A percentile compares a stretch with the other conserved stretches of the same genome.
Conservation (phyloP, 2,113 vertebrate genomes). For the Dipodomys ordii region DNA sequence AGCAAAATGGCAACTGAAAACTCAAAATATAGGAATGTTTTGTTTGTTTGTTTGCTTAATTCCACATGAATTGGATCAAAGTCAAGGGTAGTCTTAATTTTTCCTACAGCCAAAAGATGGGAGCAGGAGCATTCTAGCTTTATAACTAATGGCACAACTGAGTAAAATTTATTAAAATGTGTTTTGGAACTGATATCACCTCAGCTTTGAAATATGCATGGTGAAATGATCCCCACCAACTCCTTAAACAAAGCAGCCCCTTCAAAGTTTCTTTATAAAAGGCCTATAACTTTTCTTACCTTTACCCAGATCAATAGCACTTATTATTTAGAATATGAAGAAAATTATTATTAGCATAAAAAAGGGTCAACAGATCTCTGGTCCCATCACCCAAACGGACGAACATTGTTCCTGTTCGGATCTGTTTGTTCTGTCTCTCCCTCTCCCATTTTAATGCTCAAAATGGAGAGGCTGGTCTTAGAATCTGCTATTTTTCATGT, state of each 20-base stretch:
- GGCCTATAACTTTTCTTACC: slow-evolving; percentile 59
- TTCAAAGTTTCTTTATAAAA: slow-evolving; percentile 75
- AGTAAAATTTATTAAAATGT: not conserved
- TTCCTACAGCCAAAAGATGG: slow-evolving; percentile 59
- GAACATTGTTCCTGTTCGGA: slow-evolving; percentile 67
- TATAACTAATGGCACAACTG: slow-evolving; percentile 67
- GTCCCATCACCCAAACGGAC: slow-evolving; percentile 71
- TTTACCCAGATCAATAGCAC: slow-evolving; percentile 72
- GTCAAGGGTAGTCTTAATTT: slow-evolving; percentile 57
- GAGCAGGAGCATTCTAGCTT: slow-evolving; percentile 51
- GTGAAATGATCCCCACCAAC: slow-evolving; percentile 65
- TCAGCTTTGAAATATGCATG: slow-evolving; percentile 70
- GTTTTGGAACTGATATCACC: slow-evolving; percentile 62
- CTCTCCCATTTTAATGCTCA: slow-evolving; percentile 66
- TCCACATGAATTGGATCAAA: slow-evolving; percentile 67
- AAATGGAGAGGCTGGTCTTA: slow-evolving; percentile 83
- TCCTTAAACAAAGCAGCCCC: slow-evolving; percentile 70
- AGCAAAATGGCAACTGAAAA: slow-evolving; percentile 68
- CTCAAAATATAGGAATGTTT: slow-evolving; percentile 73
- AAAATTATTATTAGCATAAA: slow-evolving; percentile 71
- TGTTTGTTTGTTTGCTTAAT: not conserved
- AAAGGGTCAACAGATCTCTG: slow-evolving; percentile 73
- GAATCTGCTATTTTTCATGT: slow-evolving; percentile 84
- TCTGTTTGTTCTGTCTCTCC: slow-evolving; percentile 12
- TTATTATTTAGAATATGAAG: slow-evolving; percentile 74